phyloP scores from a whole-genome alignment of 2,113 vertebrate species.

The Platysternon megacephalum region DNA sequence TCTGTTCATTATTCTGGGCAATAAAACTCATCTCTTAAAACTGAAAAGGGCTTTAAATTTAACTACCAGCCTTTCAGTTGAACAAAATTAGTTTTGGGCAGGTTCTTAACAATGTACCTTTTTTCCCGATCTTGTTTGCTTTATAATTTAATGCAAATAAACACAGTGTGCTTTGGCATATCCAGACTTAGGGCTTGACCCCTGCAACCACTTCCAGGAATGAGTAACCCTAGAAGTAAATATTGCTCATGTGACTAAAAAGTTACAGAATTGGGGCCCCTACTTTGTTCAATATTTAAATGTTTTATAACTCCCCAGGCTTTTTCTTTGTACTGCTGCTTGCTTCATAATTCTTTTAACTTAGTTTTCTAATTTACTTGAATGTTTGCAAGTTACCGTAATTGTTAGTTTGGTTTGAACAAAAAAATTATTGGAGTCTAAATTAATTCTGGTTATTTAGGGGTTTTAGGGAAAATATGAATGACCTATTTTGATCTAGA shows the following conservation, averaged over 20 bases:
- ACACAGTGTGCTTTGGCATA: background rate
- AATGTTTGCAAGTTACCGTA: background rate
- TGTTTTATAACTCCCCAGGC: background rate
- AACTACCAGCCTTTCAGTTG: accelerated
- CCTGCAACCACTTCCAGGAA: accelerated
- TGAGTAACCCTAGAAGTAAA: background rate
- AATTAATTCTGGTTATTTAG: background rate
- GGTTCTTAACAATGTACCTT: accelerated
- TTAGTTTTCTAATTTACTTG: accelerated
- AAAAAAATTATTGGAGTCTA: background rate
- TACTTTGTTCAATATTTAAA: background rate
- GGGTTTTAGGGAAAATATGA: background rate
- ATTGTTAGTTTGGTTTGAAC: background rate
- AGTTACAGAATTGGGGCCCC: accelerated
- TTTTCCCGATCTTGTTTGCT: too few relatives aligned
- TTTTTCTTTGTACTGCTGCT: accelerated
- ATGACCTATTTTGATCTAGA: background rate
- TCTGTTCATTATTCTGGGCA: background rate
- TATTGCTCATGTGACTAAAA: accelerated
- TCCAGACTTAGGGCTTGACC: accelerated
- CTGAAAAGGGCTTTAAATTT: accelerated
- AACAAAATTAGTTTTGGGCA: accelerated
- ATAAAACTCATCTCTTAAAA: background rate
- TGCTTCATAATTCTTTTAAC: background rate
- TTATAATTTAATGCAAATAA: background rate